Conservation (phyloP, 92 coral and sea anemone genomes). For the Porites rus region DNA sequence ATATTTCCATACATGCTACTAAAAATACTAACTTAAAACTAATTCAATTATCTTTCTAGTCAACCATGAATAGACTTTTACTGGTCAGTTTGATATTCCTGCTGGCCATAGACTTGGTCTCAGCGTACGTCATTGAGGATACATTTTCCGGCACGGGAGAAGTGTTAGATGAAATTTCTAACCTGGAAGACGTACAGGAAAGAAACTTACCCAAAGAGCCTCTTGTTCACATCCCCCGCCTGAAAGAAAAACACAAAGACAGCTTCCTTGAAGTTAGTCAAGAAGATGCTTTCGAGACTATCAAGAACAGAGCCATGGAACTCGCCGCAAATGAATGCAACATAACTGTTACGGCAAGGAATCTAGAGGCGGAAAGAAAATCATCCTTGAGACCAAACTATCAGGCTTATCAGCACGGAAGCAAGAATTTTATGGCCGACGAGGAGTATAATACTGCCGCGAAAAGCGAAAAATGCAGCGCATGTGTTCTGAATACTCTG, state of each 20-base stretch:
- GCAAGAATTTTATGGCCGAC: background rate
- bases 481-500: background rate
- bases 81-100: background rate
- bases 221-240: too few species aligned
- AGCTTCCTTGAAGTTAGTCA: background rate
- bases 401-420: background rate
- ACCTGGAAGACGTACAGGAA: background rate
- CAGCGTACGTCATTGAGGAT: slow-evolving; percentile 7
- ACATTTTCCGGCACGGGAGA: background rate
- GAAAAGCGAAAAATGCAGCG: slow-evolving; percentile 16
- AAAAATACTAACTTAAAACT: background rate
- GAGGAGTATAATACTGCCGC: background rate
- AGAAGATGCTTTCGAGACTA: background rate
- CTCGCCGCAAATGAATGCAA: background rate
- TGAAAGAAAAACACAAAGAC: too few species aligned
- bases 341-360: too few species aligned
- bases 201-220: background rate
- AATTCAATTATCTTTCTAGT: background rate
- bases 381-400: background rate
- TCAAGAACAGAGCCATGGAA: background rate
- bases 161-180: background rate
- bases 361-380: too few species aligned
- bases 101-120: slow-evolving; percentile 9
- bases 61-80: background rate
- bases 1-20: too few species aligned